Base-by-base conservation (phyloP, 2,888 invertebrate genomes). In the Athalia rosae region DNA sequence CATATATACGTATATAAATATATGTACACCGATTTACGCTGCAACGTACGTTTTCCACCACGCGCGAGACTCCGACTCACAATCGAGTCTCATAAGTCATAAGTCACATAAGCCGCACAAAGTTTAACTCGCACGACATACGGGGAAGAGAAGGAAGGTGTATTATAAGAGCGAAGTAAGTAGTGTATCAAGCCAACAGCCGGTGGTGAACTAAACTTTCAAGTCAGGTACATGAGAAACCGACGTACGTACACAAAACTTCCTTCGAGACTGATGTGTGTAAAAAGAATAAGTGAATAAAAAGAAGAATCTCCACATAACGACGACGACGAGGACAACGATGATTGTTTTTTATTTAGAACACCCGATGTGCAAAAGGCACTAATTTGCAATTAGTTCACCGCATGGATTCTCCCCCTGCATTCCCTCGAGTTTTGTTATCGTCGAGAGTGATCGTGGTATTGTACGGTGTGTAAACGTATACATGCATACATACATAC, bases 331-430 rank as follows among this genome's bases (percentile, higher is more conserved):
- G n/a, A n/a, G n/a, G n/a, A n/a, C n/a, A n/a, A n/a, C 28, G 28
- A 28, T 28, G 28, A 28, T 28, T 28, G 28, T 28, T 28, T 28
- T 28, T 28, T 28, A 28, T 28, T 28, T 2, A 2, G 28, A 28
- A 76, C 76, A 76, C 64, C 76, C 76, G 76, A 48, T 28, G 28
- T 28, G 28, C 28, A 28, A 28, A 28, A 28, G 28, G 28, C 28
- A 78, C 61, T 78, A 79, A 77, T 77, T 79, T 71, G 79, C 79
- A 78, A 79, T 80, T 82, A 79, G 78, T 79, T 76, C 79, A 79
- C 79, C 78, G 74, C 78, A 73, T 78, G 76, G 71, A 77, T 73
- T 76, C n/a, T 28, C 28, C 28, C 28, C 28, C 2, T 28, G 28
- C 28, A 28, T 28, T 28, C 28, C 58, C 64, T 28, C 45, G 81